Percentiles rank a stretch among this genome's conserved stretches.
phyloP scores from a whole-genome alignment of 2,113 vertebrate genomes.

The Balaenoptera acutorostrata region DNA sequence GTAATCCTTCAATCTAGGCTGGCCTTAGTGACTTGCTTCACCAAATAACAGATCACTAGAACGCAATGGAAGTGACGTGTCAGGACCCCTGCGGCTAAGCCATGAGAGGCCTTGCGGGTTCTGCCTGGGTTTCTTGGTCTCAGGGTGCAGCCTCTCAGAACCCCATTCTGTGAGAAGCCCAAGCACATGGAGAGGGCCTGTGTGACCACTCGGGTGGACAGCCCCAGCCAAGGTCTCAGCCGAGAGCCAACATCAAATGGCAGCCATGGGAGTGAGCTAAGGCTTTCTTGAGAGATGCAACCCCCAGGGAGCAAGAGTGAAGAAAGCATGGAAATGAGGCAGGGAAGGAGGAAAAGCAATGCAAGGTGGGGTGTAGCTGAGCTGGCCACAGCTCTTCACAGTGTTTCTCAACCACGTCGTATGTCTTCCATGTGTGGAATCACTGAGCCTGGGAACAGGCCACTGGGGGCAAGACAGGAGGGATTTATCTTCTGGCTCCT shows the following conservation, averaged over 20 bases:
- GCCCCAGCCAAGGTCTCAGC: background rate
- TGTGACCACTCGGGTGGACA: background rate
- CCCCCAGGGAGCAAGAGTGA: background rate
- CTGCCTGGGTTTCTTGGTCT: background rate
- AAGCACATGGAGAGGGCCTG: rapidly evolving
- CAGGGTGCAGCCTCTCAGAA: background rate
- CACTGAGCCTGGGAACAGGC: background rate
- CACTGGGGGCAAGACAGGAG: no score
- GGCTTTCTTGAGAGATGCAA: background rate
- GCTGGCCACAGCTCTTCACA: background rate
- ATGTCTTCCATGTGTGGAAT: background rate
- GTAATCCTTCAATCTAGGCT: background rate
- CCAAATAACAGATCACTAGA: background rate
- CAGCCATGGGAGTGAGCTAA: background rate
- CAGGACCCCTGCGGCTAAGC: background rate
- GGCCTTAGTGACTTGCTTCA: background rate
- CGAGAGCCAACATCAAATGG: background rate
- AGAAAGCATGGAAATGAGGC: background rate
- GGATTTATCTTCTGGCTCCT: background rate
- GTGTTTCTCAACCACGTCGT: background rate
- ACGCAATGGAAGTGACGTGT: background rate
- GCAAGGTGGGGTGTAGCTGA: background rate
- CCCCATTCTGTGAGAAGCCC: background rate
- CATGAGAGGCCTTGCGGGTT: background rate
- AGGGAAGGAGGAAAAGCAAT: background rate